Base-by-base conservation (phyloP, 2,797 vertebrate species). In the Thripadectes ignobilis region DNA sequence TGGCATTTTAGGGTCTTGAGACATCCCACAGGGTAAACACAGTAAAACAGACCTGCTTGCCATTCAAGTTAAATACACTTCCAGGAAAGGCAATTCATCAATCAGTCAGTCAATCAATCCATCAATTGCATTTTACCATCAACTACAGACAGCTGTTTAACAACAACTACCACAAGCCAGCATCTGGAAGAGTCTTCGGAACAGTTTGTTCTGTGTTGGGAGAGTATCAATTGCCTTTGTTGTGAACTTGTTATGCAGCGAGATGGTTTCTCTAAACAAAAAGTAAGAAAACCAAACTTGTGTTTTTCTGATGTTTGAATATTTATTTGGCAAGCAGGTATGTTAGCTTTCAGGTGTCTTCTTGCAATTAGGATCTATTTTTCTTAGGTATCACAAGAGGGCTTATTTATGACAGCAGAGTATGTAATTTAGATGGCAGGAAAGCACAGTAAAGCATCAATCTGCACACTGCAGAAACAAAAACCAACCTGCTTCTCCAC, bases 381-480 rank as follows among this genome's bases (percentile, higher is more conserved):
- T 86, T 90, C 91, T 69, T 76, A 30, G 18, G 12, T 79, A 65
- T 84, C 69, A 87, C 39, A 80, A 52, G 49, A 87, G 38, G 51
- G 65, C 76, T 94, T 85, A 77, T 71, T 92, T 83, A 69, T 77
- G 48, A 69, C 68, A 95, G 43, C 48, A 86, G 54, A 80, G 39
- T 62, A 71, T 55, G 30, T 83, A 54, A 87, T 81, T 90, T 89
- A 84, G 81, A 57, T 88, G 71, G 77, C 36, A 93, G 73, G 72
- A 90, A 94, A 72, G 71, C 77, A 87, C 45, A 89, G 38, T 30
- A 57, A 89, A 90, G 83, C 81, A 89, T 69, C 73, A 92, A 55
- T 89, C 65, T 54, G 38, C 30, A n/a, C 73, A 66, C 46, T 57
- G 36, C 63, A 90, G 67, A 74, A 92, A 91, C 51, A 84, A 93